Evolutionary conservation across 2,888 invertebrate genomes (phyloP).

Genomic region (Spodoptera littoralis): DNA sequence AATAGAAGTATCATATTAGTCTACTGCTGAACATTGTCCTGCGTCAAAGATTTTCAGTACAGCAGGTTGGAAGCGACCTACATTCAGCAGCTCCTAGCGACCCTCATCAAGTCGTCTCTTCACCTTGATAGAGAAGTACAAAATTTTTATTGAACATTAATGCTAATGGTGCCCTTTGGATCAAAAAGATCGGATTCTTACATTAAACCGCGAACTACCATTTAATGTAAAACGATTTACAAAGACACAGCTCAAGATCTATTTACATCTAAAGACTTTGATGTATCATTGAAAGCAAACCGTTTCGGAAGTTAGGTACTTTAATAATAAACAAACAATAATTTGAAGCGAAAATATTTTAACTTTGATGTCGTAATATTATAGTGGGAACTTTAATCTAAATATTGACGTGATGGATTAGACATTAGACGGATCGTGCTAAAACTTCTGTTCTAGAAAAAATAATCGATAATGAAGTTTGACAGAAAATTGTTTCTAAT

Average conservation of each 20-base stretch:
- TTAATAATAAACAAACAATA: slow-evolving; percentile 53
- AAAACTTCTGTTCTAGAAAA: too few relatives aligned
- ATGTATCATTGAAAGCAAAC: slow-evolving; percentile 50
- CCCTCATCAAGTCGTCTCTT: too few relatives aligned
- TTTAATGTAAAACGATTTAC: not conserved
- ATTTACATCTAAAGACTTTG: slow-evolving; percentile 43
- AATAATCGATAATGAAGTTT: too few relatives aligned
- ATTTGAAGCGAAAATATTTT: slow-evolving; percentile 41
- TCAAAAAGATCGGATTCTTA: too few relatives aligned
- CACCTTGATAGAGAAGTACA: slow-evolving; percentile 1
- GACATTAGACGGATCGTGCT: slow-evolving; percentile 5
- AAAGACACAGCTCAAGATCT: slow-evolving; percentile 20
- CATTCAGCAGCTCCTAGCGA: too few relatives aligned
- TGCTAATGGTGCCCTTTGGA: not conserved
- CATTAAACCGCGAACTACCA: too few relatives aligned
- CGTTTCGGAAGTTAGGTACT: slow-evolving; percentile 35
- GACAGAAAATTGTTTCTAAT: too few relatives aligned
- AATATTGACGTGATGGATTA: slow-evolving; percentile 32
- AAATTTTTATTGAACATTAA: not conserved
- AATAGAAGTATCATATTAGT: too few relatives aligned
- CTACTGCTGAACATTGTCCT: too few relatives aligned
- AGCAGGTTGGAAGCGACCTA: too few relatives aligned
- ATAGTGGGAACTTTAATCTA: slow-evolving; percentile 16
- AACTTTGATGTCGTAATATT: slow-evolving; percentile 49
- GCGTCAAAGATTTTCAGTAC: too few relatives aligned